Conservation (phyloP, 2,888 invertebrate species). For the Cremastobaeus sp. region DNA sequence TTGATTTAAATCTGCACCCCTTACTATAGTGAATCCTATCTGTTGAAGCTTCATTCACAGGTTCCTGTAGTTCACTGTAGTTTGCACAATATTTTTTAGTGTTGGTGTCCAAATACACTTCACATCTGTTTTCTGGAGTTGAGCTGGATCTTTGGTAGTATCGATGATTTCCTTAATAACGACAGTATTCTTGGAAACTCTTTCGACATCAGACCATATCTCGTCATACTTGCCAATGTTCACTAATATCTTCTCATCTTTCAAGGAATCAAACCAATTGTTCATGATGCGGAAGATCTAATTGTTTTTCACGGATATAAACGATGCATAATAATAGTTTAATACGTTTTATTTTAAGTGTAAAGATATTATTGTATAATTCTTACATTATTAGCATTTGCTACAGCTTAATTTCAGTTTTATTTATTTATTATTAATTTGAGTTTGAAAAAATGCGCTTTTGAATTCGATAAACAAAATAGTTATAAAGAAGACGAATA, state of each 20-base stretch:
- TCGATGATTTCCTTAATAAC: background rate
- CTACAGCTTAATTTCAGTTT: too few relatives aligned
- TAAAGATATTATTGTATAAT: too few relatives aligned
- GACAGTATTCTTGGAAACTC: background rate
- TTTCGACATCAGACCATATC: background rate
- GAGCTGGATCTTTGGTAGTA: background rate
- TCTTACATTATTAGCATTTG: too few relatives aligned
- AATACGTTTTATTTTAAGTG: too few relatives aligned
- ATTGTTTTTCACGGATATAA: too few relatives aligned
- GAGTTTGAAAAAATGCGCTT: too few relatives aligned
- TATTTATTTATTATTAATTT: too few relatives aligned
- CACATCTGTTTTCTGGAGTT: background rate
- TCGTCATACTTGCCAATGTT: background rate
- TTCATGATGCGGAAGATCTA: background rate
- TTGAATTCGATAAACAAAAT: too few relatives aligned
- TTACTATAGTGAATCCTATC: background rate
- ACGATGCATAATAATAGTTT: too few relatives aligned
- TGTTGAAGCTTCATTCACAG: background rate
- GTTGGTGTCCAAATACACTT: background rate
- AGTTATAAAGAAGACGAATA: too few relatives aligned
- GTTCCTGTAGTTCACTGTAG: background rate
- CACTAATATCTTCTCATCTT: background rate
- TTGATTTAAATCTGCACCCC: background rate
- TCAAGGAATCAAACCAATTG: conserved; percentile 1
- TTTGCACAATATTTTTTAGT: background rate